These are phyloP conservation scores for Priocnemis perturbator DNA, from an alignment of 2,888 invertebrate genomes.

Conservation along the genomic window DNA sequence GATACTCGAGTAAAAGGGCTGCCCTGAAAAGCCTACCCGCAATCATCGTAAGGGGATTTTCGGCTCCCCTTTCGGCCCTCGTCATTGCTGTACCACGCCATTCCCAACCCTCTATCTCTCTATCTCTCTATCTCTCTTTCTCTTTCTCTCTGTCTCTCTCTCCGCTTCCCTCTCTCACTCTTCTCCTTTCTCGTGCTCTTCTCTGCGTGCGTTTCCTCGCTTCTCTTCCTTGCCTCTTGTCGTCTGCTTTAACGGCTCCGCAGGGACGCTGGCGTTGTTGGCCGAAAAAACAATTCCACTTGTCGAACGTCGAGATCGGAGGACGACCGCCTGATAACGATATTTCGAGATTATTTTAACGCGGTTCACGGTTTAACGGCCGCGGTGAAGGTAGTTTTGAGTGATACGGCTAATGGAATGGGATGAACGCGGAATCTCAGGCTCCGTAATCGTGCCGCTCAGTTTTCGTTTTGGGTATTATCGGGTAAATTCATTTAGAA, in stretches of 20 bases:
- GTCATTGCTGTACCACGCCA: neutral
- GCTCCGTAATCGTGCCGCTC: no score
- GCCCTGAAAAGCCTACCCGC: conserved; percentile 57
- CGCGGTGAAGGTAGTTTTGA: no score
- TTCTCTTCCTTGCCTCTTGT: conserved; percentile 20
- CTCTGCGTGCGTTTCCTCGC: conserved; percentile 28
- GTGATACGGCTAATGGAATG: no score
- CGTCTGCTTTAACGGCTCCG: conserved; percentile 55
- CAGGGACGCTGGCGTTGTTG: conserved; percentile 49
- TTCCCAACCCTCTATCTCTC: conserved; percentile 16
- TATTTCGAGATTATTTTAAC: conserved; percentile 1
- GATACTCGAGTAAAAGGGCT: conserved; percentile 52
- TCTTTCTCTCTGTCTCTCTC: conserved; percentile 25
- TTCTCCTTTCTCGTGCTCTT: conserved; percentile 26
- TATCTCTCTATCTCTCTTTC: conserved; percentile 4
- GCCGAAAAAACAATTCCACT: conserved; percentile 57
- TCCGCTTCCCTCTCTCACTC: conserved; percentile 32
- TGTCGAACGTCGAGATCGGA: conserved; percentile 11
- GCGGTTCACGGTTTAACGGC: neutral
- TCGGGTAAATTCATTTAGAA: no score
- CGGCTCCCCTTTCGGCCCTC: conserved; percentile 46
- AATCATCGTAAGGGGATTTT: conserved; percentile 64
- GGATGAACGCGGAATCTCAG: no score
- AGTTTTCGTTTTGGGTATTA: no score
- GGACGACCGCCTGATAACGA: no score